Percentiles rank a stretch among this genome's conserved stretches.
Conservation (phyloP, 2,888 invertebrate genomes). For the Microplitis manilae region DNA sequence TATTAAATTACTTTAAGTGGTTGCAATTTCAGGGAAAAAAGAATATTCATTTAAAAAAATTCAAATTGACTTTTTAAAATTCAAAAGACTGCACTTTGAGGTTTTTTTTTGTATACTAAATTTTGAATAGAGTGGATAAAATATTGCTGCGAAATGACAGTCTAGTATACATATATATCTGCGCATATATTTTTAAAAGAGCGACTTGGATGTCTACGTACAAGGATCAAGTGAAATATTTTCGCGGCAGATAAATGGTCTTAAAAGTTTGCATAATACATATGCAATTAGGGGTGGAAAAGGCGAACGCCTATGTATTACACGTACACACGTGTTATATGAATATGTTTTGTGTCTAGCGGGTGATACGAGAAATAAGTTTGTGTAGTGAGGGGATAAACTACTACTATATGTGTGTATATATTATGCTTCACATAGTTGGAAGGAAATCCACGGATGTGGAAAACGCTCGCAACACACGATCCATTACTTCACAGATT, state of each 20-base stretch:
- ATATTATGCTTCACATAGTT: not conserved
- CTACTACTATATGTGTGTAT: not conserved
- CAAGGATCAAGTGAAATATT: constrained; percentile 49
- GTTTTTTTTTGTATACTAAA: too few species aligned
- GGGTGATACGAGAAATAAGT: not conserved
- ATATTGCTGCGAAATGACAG: too few species aligned
- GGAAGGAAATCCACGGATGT: constrained; percentile 30
- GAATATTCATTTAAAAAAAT: too few species aligned
- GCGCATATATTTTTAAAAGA: not conserved
- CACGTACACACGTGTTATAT: constrained; percentile 23
- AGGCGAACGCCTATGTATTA: constrained; percentile 27
- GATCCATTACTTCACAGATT: constrained; percentile 38
- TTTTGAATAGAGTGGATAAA: too few species aligned
- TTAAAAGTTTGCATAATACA: constrained; percentile 52
- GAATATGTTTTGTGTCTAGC: not conserved
- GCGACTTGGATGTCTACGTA: not conserved
- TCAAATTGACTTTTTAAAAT: too few species aligned
- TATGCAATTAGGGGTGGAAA: constrained; percentile 47
- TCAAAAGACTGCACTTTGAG: too few species aligned
- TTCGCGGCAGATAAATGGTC: constrained; percentile 49
- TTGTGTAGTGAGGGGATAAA: constrained; percentile 1
- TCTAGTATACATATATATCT: not conserved
- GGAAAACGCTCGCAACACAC: constrained; percentile 34
- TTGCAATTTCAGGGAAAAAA: too few species aligned
- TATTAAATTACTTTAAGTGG: too few species aligned